Evolutionary conservation across 2,797 vertebrate species (phyloP).

Genomic region (Loris lydekkerianus): DNA sequence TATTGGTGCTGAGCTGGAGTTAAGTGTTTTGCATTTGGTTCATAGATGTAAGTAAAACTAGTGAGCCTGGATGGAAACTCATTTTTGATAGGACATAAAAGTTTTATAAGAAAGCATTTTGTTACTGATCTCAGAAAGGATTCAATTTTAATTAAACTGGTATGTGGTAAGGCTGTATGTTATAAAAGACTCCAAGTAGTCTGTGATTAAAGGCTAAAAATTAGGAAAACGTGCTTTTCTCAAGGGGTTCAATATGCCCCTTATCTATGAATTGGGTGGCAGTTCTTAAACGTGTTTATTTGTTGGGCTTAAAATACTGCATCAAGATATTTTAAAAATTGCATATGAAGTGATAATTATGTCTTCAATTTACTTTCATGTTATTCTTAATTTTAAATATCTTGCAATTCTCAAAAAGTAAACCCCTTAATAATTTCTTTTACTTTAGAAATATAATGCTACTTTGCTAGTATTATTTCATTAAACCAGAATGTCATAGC

Average conservation of each 20-base stretch:
- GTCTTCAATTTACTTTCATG: not conserved
- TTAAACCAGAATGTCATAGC: not conserved
- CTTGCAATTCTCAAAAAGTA: not conserved
- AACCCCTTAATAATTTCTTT: conserved; percentile 18
- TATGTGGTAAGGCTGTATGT: not conserved
- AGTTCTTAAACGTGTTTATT: conserved; percentile 21
- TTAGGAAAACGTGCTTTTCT: conserved; percentile 47
- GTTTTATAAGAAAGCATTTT: not conserved
- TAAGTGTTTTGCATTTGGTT: not conserved
- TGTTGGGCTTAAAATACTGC: conserved; percentile 42
- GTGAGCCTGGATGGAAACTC: not conserved
- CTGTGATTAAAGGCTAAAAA: conserved; percentile 1
- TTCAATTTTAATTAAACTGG: conserved; percentile 6
- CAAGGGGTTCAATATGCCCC: not conserved
- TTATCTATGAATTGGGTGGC: not conserved
- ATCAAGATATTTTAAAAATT: not conserved
- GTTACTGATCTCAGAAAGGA: conserved; percentile 14
- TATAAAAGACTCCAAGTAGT: not conserved
- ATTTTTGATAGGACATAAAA: not conserved
- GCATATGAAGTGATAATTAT: conserved; percentile 19
- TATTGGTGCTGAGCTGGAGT: not conserved
- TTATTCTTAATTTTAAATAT: conserved; percentile 50
- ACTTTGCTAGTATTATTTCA: not conserved
- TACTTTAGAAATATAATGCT: not conserved
- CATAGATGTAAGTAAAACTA: not conserved